Evolutionary conservation across 2,797 vertebrate species (phyloP), one percentile per base, ranked within the genome.

Genomic region (Esox lucius): DNA sequence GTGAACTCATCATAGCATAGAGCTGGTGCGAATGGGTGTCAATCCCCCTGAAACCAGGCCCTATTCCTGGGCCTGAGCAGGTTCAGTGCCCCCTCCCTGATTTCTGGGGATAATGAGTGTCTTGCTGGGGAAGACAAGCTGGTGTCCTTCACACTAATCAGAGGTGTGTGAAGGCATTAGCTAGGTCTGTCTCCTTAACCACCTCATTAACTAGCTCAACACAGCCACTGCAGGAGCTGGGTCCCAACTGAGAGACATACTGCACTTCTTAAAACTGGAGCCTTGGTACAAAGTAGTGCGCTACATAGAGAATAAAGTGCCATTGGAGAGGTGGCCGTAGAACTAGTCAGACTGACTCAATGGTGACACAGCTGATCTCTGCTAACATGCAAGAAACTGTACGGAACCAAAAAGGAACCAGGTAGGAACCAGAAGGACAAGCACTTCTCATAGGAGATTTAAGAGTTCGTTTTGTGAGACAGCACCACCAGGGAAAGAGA

Each of bases 101-200:
- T 31, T 28, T 31, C 31, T 31, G 28, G 64, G 76, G 77, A 85
- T 81, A 87, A 86, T 93, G 91, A 93, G 91, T 87, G 92, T 87
- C 74, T 22, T 74, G 80, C 75, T 76, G 81, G 51, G 84, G 87
- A 65, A 83, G 72, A 68, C 78, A 62, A 49, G 13, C 84, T 33
- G 78, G 35, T 24, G 79, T 78, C 78, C 84, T 82, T 93, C 90
- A 87, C 91, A 93, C 88, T 94, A 91, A 94, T 94, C 92, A 92
- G 79, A 73, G 80, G 80, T 80, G 92, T 93, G 91, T 91, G 88
- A 92, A 88, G 87, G 85, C 35, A 26, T 87, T 90, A 91, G 88
- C 80, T 83, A 75, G 71, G 84, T 70, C 87, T 85, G 88, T 89
- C 88, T 71, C 78, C 35, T 46, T 35, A n/a, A 42, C 39, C 11